Evolutionary conservation across 2,113 vertebrate species (phyloP), one percentile per base, ranked within the genome.

Genomic region (Platichthys flesus): DNA sequence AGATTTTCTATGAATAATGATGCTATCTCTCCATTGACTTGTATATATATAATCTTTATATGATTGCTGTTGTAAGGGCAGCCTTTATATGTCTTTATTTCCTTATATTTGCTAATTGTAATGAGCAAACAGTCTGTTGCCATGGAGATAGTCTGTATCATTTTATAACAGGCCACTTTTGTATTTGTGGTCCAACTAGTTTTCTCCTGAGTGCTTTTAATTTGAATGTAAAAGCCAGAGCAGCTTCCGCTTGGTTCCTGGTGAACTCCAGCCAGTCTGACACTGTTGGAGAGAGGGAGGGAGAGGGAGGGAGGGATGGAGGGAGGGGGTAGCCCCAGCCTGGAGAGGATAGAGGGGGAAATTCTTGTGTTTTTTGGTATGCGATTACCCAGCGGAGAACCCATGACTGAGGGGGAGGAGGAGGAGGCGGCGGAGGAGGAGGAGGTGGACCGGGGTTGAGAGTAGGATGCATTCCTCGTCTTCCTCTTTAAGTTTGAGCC

Each of bases 311-410:
- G 18, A 18, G 81, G 28, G 28, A 18, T 78, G 28, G 57, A 13
- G 67, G 28, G 20, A 45, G 37, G 20, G 82, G 49, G 57, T 12
- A 63, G 79, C 51, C 69, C 76, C 13, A 63, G 79, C 51, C 67
- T 79, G 77, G 82, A 85, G 90, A 86, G 75, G 70, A 83, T 79
- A 76, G 81, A 77, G 79, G 81, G 80, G 77, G 81, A 81, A 77
- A 88, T 91, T 90, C 89, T 88, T 88, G 85, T 90, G 90, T 85
- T 80, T 91, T 21, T 90, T 91, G 89, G 90, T 89, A 93, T 88
- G 91, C 66, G 71, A 90, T 89, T 83, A 91, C 86, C 85, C 88
- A 84, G 87, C 7, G 75, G 85, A 89, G 90, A 93, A 90, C 86
- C 90, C 90, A 89, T 92, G 90, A 90, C 89, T 89, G 85, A 76